Percentiles rank a stretch among this genome's conserved stretches.
phyloP scores from a whole-genome alignment of 1,140 invertebrate genomes.

The Leptinotarsa texana region DNA sequence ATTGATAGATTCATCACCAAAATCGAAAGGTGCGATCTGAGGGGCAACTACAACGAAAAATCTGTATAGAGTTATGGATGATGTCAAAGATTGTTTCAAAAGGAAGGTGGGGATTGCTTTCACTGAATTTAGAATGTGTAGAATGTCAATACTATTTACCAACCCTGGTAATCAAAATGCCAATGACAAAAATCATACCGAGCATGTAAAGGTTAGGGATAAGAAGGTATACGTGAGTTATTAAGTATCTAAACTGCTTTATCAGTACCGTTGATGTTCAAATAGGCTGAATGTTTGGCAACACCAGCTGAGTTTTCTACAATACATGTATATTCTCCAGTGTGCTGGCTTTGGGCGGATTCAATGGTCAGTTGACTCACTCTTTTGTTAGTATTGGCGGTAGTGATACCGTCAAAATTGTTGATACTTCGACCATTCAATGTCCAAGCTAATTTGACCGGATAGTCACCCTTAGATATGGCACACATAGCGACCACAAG shows the following conservation, averaged over 20 bases:
- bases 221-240: background rate
- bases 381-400: constrained; percentile 59
- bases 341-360: constrained; percentile 60
- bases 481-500: constrained; percentile 66
- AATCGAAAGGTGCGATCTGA: constrained; percentile 64
- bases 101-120: background rate
- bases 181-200: constrained; percentile 12
- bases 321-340: constrained; percentile 67
- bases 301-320: constrained; percentile 65
- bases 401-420: constrained; percentile 53
- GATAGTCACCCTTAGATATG: constrained; percentile 70
- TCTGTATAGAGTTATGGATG: constrained; percentile 15
- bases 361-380: constrained; percentile 66
- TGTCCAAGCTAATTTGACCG: constrained; percentile 63
- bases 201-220: background rate
- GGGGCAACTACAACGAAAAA: constrained; percentile 62
- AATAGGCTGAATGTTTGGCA: constrained; percentile 63
- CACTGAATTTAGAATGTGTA: constrained; percentile 55
- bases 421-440: constrained; percentile 62
- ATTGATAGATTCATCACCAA: constrained; percentile 64
- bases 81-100: background rate
- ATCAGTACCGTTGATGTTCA: constrained; percentile 51
- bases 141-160: constrained; percentile 69
- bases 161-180: constrained; percentile 40
- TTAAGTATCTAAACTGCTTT: background rate